Evolutionary conservation across 2,113 vertebrate genomes (phyloP).

Genomic region (Mesocricetus auratus): DNA sequence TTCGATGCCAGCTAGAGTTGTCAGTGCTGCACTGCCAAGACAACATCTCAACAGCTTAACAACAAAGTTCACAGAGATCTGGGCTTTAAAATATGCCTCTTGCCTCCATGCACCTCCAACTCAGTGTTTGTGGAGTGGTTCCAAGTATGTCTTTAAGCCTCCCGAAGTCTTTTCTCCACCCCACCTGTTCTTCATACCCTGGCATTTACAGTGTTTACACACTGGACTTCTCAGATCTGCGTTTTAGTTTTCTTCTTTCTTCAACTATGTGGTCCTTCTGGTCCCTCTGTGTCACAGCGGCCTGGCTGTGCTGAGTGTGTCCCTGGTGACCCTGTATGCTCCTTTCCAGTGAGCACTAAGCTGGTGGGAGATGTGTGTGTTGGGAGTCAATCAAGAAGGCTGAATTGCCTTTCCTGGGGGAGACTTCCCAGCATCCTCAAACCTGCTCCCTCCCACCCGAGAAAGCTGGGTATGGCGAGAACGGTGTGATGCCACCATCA

Average conservation of each 20-base stretch:
- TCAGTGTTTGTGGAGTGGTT: background rate
- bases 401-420: background rate
- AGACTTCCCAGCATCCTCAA: background rate
- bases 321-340: too few species aligned
- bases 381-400: too few species aligned
- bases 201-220: background rate
- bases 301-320: background rate
- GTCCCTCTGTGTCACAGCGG: background rate
- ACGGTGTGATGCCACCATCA: background rate
- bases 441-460: background rate
- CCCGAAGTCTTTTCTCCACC: background rate
- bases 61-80: background rate
- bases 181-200: background rate
- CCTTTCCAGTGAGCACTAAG: background rate
- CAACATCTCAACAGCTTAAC: background rate
- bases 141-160: background rate
- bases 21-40: background rate
- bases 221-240: background rate
- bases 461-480: background rate
- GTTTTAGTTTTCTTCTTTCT: background rate
- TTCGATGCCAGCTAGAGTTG: background rate
- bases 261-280: background rate
- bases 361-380: accelerated
- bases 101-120: background rate
- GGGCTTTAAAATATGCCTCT: background rate